These are phyloP conservation scores for Gibbula magus DNA, from an alignment of 2,888 invertebrate genomes.

Conservation along the genomic window DNA sequence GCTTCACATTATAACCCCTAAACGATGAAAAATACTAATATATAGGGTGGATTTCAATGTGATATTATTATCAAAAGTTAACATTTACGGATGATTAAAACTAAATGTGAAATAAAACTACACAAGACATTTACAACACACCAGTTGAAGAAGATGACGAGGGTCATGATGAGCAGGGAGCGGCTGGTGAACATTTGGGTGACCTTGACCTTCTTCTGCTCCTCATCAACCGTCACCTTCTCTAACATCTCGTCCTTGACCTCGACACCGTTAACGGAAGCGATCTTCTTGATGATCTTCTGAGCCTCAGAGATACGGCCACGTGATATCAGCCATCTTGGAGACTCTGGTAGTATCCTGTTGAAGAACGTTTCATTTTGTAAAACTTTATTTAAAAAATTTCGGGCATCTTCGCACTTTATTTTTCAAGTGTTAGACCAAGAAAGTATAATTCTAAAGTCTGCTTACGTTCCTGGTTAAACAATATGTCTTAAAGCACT, in stretches of 20 bases:
- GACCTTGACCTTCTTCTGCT: constrained; percentile 34
- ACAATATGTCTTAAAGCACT: no score
- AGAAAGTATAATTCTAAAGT: no score
- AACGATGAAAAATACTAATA: no score
- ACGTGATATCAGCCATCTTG: constrained; percentile 43
- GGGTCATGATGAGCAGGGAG: constrained; percentile 44
- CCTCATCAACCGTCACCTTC: constrained; percentile 35
- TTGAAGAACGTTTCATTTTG: neutral
- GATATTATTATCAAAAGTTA: no score
- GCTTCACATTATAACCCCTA: no score
- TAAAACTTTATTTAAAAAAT: no score
- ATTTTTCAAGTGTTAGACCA: no score
- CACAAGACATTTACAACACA: constrained; percentile 19
- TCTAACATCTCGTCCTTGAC: constrained; percentile 50
- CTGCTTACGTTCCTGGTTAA: no score
- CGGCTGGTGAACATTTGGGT: constrained; percentile 52
- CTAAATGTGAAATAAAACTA: no score
- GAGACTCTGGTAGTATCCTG: constrained; percentile 43
- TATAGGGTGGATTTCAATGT: no score
- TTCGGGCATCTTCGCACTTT: no score
- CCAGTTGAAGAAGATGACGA: constrained; percentile 62
- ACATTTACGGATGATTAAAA: no score
- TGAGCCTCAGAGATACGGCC: constrained; percentile 27
- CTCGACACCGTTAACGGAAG: constrained; percentile 32
- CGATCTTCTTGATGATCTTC: constrained; percentile 31